Conservation (phyloP, 2,888 invertebrate genomes). For the Teinopalpus imperialis region DNA sequence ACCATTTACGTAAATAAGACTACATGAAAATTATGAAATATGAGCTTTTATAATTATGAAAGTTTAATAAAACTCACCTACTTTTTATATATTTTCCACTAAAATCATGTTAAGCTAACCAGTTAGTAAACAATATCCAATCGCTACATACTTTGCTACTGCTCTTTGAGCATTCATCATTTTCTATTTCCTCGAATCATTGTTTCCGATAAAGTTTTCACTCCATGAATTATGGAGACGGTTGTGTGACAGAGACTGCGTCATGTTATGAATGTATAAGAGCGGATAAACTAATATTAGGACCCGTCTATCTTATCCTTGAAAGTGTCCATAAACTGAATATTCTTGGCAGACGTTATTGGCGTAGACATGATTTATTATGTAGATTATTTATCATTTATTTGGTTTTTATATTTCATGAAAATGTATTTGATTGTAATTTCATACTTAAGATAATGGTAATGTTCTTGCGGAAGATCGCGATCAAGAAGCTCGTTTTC, state of each 20-base stretch:
- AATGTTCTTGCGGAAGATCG: too few species aligned
- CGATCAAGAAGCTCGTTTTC: too few species aligned
- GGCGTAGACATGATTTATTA: background rate
- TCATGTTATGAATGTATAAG: conserved; percentile 23
- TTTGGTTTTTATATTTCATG: background rate
- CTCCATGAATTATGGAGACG: conserved; percentile 24
- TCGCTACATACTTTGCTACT: background rate
- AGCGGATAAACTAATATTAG: background rate
- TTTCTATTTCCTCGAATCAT: conserved; percentile 17
- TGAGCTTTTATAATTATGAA: too few species aligned
- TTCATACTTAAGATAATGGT: too few species aligned
- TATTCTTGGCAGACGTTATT: background rate
- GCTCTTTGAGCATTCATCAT: conserved; percentile 8
- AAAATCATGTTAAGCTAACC: too few species aligned
- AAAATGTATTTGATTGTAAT: background rate
- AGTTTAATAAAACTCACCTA: too few species aligned
- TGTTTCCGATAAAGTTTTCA: conserved; percentile 18
- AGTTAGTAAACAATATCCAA: background rate
- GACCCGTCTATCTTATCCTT: too few species aligned
- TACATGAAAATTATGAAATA: too few species aligned
- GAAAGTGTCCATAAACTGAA: too few species aligned
- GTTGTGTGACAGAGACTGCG: conserved; percentile 10
- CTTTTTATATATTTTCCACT: too few species aligned
- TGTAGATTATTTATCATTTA: background rate
- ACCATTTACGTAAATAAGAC: too few species aligned